Evolutionary conservation across 2,888 invertebrate species (phyloP).

Genomic region (Slavum lentiscoides): DNA sequence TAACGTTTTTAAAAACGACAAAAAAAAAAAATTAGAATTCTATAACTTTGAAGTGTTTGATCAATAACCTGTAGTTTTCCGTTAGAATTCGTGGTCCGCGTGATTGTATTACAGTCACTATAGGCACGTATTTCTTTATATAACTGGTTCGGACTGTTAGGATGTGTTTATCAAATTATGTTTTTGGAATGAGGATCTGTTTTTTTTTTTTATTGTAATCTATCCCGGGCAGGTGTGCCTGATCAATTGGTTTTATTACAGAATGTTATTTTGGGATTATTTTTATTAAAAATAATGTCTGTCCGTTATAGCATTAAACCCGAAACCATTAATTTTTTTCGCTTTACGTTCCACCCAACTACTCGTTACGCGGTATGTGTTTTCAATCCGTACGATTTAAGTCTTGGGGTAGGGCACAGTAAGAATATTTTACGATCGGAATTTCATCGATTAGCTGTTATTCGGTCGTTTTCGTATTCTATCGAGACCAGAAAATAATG

Average conservation of each 20-base stretch:
- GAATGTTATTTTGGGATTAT: neutral
- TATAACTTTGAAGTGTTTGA: too few relatives aligned
- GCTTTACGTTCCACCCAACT: neutral
- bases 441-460: neutral
- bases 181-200: neutral
- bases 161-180: neutral
- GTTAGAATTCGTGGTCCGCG: too few relatives aligned
- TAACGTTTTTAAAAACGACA: too few relatives aligned
- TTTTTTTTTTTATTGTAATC: neutral
- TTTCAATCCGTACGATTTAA: neutral
- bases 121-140: too few relatives aligned
- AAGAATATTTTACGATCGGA: neutral
- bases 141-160: neutral
- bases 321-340: neutral
- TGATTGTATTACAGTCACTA: too few relatives aligned
- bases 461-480: neutral
- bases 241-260: neutral
- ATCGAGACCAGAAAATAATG: too few relatives aligned
- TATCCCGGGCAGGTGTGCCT: conserved; percentile 12
- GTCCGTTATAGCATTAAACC: neutral
- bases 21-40: too few relatives aligned
- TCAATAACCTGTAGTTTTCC: too few relatives aligned
- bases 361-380: neutral
- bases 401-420: neutral
- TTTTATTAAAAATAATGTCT: neutral